Conservation (phyloP, 2,113 vertebrate genomes). For the Myrmecobius fasciatus region DNA sequence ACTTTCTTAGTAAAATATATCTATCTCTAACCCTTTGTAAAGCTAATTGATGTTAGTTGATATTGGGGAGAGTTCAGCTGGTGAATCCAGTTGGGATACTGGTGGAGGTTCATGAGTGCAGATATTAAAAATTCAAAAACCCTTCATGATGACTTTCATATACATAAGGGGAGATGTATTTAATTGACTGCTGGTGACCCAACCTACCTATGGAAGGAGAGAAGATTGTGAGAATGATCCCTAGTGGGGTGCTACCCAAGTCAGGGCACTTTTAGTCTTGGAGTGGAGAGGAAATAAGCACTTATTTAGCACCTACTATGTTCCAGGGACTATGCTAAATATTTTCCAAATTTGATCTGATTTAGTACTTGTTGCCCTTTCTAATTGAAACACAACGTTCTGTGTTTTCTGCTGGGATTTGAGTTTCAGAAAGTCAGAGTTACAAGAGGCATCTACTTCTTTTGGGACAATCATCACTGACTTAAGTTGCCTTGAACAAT, state of each 20-base stretch:
- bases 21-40: neutral
- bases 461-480: slow-evolving; percentile 90
- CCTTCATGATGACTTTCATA: neutral
- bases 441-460: slow-evolving; percentile 87
- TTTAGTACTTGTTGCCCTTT: slow-evolving; percentile 83
- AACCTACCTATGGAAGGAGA: neutral
- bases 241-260: slow-evolving; percentile 13
- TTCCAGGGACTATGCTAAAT: neutral
- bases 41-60: neutral
- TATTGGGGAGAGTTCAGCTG: neutral
- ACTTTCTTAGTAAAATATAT: neutral
- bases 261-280: slow-evolving; percentile 92
- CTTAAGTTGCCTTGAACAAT: slow-evolving; percentile 87
- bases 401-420: slow-evolving; percentile 88
- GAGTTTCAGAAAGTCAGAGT: slow-evolving; percentile 89
- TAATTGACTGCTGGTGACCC: neutral
- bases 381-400: slow-evolving; percentile 87
- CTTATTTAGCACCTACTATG: too few relatives aligned
- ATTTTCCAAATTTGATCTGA: neutral
- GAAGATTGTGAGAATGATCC: neutral
- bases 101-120: neutral
- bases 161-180: neutral
- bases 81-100: neutral
- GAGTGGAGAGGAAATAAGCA: slow-evolving; percentile 76
- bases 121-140: neutral